A percentile compares a stretch with the other conserved stretches of the same genome.
Conservation (phyloP, 2,797 vertebrate genomes). For the Melanotaenia maccullochi region DNA sequence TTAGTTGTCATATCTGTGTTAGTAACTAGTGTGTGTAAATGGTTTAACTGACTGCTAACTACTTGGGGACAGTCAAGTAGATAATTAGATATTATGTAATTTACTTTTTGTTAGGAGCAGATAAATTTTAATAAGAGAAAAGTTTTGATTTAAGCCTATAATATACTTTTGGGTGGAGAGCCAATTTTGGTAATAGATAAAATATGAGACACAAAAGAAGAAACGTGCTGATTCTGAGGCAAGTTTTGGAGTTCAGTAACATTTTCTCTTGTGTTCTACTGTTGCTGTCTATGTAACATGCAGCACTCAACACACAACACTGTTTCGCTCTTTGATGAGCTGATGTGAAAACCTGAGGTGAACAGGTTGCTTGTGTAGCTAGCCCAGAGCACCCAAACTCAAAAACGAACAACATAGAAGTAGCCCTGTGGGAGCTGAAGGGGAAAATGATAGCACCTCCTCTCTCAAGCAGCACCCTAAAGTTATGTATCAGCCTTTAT, state of each 20-base stretch:
- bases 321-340: conserved; percentile 5
- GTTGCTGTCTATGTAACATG: neutral
- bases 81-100: neutral
- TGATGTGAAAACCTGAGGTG: conserved; percentile 2
- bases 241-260: neutral
- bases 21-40: neutral
- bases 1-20: neutral
- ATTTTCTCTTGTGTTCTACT: neutral
- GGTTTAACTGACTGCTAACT: neutral
- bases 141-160: neutral
- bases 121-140: neutral
- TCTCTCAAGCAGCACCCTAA: neutral
- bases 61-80: neutral
- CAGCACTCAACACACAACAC: neutral
- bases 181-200: neutral
- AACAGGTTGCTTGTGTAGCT: neutral
- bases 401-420: neutral
- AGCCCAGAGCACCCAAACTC: neutral
- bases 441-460: conserved; percentile 10
- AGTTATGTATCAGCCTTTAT: neutral
- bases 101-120: neutral
- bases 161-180: neutral
- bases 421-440: conserved; percentile 9
- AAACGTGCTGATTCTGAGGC: neutral
- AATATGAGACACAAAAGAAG: neutral